phyloP scores from a whole-genome alignment of 2,797 vertebrate species.

The Enteromius thamalakanensis region DNA sequence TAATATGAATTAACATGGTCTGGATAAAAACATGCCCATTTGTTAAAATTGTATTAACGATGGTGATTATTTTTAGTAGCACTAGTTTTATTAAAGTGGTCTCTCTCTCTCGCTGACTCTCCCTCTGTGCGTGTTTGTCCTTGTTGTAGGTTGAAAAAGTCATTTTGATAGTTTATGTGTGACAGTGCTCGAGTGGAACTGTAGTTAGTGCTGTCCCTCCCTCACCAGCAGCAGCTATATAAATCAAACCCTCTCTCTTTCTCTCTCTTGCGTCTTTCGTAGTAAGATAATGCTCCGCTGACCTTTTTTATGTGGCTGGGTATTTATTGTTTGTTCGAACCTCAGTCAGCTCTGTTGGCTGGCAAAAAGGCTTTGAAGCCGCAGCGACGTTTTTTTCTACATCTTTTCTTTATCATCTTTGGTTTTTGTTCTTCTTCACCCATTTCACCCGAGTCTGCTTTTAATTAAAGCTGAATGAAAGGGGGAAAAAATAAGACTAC shows the following conservation, averaged over 20 bases:
- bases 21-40: constrained; percentile 19
- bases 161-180: constrained; percentile 73
- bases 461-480: constrained; percentile 21
- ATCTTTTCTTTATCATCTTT: neutral
- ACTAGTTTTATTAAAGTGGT: constrained; percentile 30
- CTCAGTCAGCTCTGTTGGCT: constrained; percentile 24
- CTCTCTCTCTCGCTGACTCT: neutral
- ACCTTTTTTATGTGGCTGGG: constrained; percentile 38
- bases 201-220: constrained; percentile 54
- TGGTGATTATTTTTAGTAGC: constrained; percentile 25
- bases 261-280: constrained; percentile 11
- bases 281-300: constrained; percentile 31
- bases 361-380: neutral
- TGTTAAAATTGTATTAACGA: constrained; percentile 18
- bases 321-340: constrained; percentile 29
- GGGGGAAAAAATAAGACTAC: neutral
- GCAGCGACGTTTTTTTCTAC: neutral
- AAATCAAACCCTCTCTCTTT: constrained; percentile 25
- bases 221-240: constrained; percentile 35
- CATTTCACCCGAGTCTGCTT: neutral
- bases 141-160: constrained; percentile 75
- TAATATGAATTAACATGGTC: constrained; percentile 19
- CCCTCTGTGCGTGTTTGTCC: constrained; percentile 64
- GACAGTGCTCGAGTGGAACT: constrained; percentile 60
- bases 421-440: neutral